These are phyloP conservation scores for Meriones unguiculatus DNA, from an alignment of 2,113 vertebrate species.

Conservation along the genomic window DNA sequence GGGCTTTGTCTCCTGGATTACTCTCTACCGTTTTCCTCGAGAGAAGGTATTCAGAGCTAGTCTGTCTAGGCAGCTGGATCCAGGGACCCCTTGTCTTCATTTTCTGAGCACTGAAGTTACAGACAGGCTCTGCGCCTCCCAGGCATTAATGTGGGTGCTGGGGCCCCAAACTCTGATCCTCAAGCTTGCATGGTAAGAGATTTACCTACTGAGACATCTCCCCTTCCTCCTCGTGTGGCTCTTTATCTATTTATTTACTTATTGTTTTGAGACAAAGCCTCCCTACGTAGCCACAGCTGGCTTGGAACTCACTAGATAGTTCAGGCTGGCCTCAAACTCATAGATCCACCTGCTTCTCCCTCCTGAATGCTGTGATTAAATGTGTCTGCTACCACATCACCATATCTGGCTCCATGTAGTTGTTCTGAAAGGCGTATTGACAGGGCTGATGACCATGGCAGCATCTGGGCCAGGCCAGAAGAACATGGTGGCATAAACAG, in stretches of 20 bases:
- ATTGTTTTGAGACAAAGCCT: not conserved
- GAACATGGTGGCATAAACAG: slow-evolving; percentile 46
- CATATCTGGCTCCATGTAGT: not conserved
- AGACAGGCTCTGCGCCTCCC: not conserved
- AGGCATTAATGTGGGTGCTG: not conserved
- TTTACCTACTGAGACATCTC: not conserved
- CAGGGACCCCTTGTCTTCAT: not conserved
- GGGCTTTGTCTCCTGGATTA: not conserved
- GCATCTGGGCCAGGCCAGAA: slow-evolving; percentile 39
- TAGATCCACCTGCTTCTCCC: not conserved
- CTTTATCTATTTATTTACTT: too few relatives aligned
- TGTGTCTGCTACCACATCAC: not conserved
- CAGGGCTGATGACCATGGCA: not conserved
- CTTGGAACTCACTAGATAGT: not conserved
- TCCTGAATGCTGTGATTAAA: not conserved
- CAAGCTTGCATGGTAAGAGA: too few relatives aligned
- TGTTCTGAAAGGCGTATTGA: not conserved
- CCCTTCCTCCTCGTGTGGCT: too few relatives aligned
- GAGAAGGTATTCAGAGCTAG: not conserved
- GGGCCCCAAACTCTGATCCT: too few relatives aligned
- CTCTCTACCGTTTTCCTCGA: not conserved
- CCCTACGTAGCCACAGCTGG: not conserved
- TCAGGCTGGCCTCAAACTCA: not conserved
- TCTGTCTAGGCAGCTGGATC: not conserved
- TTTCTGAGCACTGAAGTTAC: not conserved